Base-by-base conservation (phyloP, 1,140 invertebrate species). In the Drosophila prosaltans region DNA sequence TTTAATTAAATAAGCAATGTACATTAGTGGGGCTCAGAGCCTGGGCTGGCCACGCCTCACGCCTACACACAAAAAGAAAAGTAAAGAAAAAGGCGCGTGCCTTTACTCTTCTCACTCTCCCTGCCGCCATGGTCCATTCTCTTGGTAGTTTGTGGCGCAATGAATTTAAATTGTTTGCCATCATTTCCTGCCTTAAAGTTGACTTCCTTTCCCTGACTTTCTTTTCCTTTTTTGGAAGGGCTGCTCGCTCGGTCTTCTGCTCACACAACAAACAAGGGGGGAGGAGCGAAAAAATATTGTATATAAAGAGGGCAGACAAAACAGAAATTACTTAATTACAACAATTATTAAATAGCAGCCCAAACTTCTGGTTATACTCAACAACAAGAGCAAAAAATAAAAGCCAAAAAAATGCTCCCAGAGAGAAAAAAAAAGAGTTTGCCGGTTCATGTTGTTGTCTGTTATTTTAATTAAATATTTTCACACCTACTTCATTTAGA, bases 401-500 rank as follows among this genome's bases (percentile, higher is more conserved):
- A 61, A 9, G 16, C 45, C 63, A 16, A 57, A 61, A 16, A 55
- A 51, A 67, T 36, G 55, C 1, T 21, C 1, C 9, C 11, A 67
- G 59, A 67, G 24, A 39, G 9, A 21, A 43, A 26, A 30, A 40
- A 40, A 65, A 66, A 73, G 69, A 55, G 24, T 16, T 28, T 48
- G 61, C 59, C 10, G 26, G 62, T 51, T 75, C 45, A 72, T 82
- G 71, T 78, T 75, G 70, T 72, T 75, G 74, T 63, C 78, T 84
- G 84, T 78, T 89, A 89, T 89, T 89, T 91, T 91, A 91, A 91
- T 91, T 91, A 91, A 89, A 91, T 90, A 91, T 82, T 78, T 90
- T 90, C 80, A 86, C 89, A 91, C 90, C 84, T 91, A 86, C 72
- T 78, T 80, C 74, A 79, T 81, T 78, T 70, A 59, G 59, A 65